These are phyloP conservation scores for Parnassius orleans DNA, from an alignment of 2,888 invertebrate genomes.

Conservation along the genomic window DNA sequence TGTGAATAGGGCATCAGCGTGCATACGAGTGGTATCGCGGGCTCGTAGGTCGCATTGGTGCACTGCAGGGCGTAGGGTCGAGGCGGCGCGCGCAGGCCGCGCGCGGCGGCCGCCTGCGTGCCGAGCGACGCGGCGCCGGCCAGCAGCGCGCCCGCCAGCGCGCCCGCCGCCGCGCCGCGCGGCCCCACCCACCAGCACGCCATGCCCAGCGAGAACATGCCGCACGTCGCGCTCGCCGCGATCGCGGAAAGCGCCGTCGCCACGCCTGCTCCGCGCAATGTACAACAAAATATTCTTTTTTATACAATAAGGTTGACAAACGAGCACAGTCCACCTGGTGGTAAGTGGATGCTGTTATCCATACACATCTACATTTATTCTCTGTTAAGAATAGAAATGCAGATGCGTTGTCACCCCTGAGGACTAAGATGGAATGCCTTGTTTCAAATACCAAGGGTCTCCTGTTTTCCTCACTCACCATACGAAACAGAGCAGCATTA, in stretches of 20 bases:
- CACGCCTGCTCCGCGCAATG: slow-evolving; percentile 64
- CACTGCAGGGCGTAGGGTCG: slow-evolving; percentile 48
- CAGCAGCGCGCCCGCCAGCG: slow-evolving; percentile 80
- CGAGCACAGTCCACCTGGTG: no score
- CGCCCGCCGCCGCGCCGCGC: slow-evolving; percentile 82
- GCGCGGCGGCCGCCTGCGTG: slow-evolving; percentile 83
- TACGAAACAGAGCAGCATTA: no score
- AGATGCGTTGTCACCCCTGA: no score
- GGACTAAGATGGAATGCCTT: no score
- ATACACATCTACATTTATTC: no score
- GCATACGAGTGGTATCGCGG: slow-evolving; percentile 61
- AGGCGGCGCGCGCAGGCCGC: slow-evolving; percentile 79
- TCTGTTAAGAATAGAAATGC: no score
- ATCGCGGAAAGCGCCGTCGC: slow-evolving; percentile 90
- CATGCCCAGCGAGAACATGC: slow-evolving; percentile 91
- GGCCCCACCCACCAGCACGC: slow-evolving; percentile 89
- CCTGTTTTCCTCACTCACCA: no score
- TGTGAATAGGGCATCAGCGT: neutral
- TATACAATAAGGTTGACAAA: no score
- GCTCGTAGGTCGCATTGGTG: slow-evolving; percentile 49
- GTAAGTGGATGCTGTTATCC: no score
- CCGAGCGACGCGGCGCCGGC: slow-evolving; percentile 85
- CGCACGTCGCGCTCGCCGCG: slow-evolving; percentile 90
- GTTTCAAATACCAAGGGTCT: no score
- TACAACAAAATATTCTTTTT: no score